Conservation (phyloP, 2,888 invertebrate species). For the Temnothorax rugatulus region DNA sequence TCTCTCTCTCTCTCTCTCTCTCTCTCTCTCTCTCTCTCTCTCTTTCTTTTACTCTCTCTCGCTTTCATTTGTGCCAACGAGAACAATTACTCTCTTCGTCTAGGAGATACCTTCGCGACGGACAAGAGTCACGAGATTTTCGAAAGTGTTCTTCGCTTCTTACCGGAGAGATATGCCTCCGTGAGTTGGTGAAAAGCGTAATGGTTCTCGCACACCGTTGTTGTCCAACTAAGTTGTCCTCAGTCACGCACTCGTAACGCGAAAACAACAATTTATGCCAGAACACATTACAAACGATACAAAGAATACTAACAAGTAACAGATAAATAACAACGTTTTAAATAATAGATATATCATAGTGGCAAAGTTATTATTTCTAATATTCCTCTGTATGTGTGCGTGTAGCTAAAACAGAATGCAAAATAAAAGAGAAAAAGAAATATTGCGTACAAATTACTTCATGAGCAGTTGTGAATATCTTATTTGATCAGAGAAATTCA, state of each 20-base stretch:
- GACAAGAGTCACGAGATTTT: conserved; percentile 76
- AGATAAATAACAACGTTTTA: background rate
- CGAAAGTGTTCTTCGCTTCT: conserved; percentile 70
- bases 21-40: conserved; percentile 19
- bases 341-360: background rate
- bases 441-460: background rate
- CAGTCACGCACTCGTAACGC: conserved; percentile 35
- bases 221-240: conserved; percentile 14
- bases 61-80: conserved; percentile 2
- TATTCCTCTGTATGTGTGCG: background rate
- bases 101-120: conserved; percentile 66
- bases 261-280: conserved; percentile 1
- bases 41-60: conserved; percentile 40
- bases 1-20: conserved; percentile 17
- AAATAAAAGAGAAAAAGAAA: background rate
- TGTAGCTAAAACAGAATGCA: background rate
- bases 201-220: background rate
- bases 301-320: background rate
- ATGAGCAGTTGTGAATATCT: background rate
- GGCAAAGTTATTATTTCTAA: background rate
- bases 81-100: conserved; percentile 51
- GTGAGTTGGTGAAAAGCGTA: conserved; percentile 24
- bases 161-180: conserved; percentile 24
- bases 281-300: background rate
- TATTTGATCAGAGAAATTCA: background rate